phyloP scores from a whole-genome alignment of 2,888 invertebrate species.

The Cancer borealis region DNA sequence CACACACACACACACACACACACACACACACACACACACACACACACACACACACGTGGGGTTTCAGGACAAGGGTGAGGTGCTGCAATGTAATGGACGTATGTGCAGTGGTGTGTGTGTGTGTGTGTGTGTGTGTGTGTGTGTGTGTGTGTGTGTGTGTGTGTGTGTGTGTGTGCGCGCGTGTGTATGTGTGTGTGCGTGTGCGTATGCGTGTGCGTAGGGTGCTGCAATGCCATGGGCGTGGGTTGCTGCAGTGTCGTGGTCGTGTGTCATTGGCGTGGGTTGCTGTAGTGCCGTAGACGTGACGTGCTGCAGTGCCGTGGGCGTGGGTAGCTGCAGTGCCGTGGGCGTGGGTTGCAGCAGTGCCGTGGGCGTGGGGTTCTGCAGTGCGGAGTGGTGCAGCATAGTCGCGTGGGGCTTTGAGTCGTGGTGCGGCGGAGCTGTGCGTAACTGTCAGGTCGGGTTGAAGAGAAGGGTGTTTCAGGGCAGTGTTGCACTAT shows the following conservation, averaged over 20 bases:
- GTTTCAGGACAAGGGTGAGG: background rate
- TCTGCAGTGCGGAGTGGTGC: background rate
- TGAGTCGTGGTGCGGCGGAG: background rate
- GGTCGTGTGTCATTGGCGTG: no score
- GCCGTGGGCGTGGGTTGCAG: background rate
- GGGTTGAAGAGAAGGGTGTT: background rate
- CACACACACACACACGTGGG: conserved; percentile 43
- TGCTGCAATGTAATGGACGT: background rate
- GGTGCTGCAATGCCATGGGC: no score
- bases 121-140: background rate
- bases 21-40: conserved; percentile 33
- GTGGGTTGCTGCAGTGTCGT: no score
- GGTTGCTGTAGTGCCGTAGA: no score
- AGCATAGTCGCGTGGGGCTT: background rate
- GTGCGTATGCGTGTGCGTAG: no score
- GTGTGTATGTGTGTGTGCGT: conserved; percentile 26
- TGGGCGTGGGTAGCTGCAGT: background rate
- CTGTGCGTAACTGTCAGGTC: background rate
- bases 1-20: conserved; percentile 50
- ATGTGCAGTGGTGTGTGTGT: background rate
- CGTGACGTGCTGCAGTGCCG: no score
- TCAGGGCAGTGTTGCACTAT: background rate
- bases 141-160: conserved; percentile 37
- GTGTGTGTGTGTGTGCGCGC: conserved; percentile 52
- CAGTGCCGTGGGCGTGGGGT: background rate